Conservation (phyloP, 2,888 invertebrate genomes). For the Phlogophora meticulosa region DNA sequence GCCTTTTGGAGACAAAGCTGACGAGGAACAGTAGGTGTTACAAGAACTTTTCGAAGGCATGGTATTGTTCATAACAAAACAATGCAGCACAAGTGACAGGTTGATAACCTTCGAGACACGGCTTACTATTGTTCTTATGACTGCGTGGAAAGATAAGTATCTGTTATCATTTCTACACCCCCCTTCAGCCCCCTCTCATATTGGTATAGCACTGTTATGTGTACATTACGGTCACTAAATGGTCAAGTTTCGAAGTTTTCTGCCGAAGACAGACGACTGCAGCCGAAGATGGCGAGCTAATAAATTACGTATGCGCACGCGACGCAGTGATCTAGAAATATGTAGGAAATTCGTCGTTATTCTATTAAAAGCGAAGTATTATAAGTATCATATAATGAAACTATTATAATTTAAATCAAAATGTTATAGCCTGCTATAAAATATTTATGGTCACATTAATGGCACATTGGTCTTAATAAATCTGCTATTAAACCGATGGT, state of each 20-base stretch:
- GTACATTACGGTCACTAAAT: slow-evolving; percentile 11
- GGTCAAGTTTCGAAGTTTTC: slow-evolving; percentile 47
- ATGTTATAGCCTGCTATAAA: slow-evolving; percentile 9
- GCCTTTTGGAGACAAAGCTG: slow-evolving; percentile 19
- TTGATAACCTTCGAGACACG: slow-evolving; percentile 46
- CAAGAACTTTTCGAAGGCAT: slow-evolving; percentile 16
- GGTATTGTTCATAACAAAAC: slow-evolving; percentile 39
- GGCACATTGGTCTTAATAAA: slow-evolving; percentile 20
- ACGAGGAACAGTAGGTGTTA: slow-evolving; percentile 16
- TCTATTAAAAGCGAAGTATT: slow-evolving; percentile 34
- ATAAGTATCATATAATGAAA: background rate
- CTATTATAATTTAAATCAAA: slow-evolving; percentile 15
- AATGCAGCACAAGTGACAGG: slow-evolving; percentile 52
- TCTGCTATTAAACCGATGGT: slow-evolving; percentile 15
- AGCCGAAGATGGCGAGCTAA: slow-evolving; percentile 16
- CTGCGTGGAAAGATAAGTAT: slow-evolving; percentile 34
- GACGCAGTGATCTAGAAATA: slow-evolving; percentile 44
- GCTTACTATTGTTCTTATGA: slow-evolving; percentile 42
- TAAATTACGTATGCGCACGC: slow-evolving; percentile 50
- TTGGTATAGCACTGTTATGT: slow-evolving; percentile 3
- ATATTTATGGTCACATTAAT: slow-evolving; percentile 22
- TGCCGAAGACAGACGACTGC: slow-evolving; percentile 56
- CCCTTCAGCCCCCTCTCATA: background rate
- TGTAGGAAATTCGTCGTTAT: slow-evolving; percentile 19
- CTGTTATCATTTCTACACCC: slow-evolving; percentile 31